phyloP scores from a whole-genome alignment of 1,140 invertebrate genomes.

The Drosophila grimshawi region DNA sequence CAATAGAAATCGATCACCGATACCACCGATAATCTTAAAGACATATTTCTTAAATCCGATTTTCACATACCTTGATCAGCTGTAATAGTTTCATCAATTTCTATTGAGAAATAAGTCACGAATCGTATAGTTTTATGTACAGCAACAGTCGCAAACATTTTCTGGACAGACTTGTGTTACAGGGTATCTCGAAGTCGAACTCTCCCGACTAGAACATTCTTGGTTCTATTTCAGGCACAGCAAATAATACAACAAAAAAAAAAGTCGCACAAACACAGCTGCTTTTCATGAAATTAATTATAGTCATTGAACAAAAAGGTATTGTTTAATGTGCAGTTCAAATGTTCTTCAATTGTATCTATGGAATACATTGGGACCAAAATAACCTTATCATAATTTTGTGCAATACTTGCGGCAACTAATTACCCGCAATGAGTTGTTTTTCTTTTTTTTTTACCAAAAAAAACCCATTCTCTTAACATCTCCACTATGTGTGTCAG shows the following conservation, averaged over 20 bases:
- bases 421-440: background rate
- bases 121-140: too few relatives aligned
- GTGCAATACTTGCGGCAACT: background rate
- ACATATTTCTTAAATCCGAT: too few relatives aligned
- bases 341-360: constrained; percentile 38
- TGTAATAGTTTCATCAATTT: too few relatives aligned
- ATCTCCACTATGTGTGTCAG: background rate
- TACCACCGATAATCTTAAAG: too few relatives aligned
- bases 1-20: too few relatives aligned
- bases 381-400: constrained; percentile 2
- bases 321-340: constrained; percentile 48
- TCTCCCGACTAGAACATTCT: too few relatives aligned
- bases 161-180: too few relatives aligned
- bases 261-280: constrained; percentile 50
- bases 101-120: too few relatives aligned
- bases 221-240: constrained; percentile 3
- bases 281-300: constrained; percentile 58
- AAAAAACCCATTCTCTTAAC: background rate
- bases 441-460: background rate
- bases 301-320: constrained; percentile 58
- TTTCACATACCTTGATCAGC: too few relatives aligned
- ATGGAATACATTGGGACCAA: background rate
- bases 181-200: too few relatives aligned
- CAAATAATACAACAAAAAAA: constrained; percentile 41
- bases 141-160: too few relatives aligned